A percentile compares a stretch with the other conserved stretches of the same genome.
These are phyloP conservation scores for Ectropis crepuscularia DNA, from an alignment of 2,888 invertebrate genomes.

Conservation along the genomic window DNA sequence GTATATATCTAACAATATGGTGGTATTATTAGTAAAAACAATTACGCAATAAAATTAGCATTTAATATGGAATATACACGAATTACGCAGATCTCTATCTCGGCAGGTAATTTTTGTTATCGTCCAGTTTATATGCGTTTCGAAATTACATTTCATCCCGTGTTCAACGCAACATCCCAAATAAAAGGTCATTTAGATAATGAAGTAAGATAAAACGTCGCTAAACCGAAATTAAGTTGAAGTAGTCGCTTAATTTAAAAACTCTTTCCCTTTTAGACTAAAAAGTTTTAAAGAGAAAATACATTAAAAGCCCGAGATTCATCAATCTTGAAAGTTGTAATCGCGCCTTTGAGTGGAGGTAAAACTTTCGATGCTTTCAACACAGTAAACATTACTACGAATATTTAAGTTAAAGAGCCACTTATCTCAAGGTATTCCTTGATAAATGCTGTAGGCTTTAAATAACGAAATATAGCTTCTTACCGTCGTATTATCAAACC, in stretches of 20 bases:
- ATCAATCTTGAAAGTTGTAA: constrained; percentile 77
- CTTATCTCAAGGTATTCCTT: constrained; percentile 46
- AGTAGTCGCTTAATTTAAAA: constrained; percentile 55
- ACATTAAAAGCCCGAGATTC: constrained; percentile 60
- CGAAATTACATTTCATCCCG: constrained; percentile 19
- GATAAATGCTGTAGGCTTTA: constrained; percentile 42
- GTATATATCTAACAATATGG: too few species aligned
- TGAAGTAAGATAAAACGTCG: constrained; percentile 43
- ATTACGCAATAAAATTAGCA: constrained; percentile 55
- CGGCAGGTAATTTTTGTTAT: constrained; percentile 48
- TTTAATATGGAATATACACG: constrained; percentile 41
- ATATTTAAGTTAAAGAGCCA: constrained; percentile 43
- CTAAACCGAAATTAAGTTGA: constrained; percentile 48
- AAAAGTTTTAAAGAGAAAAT: constrained; percentile 52
- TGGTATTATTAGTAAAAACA: not conserved
- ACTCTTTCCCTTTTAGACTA: constrained; percentile 45
- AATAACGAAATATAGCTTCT: not conserved
- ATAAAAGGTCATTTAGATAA: constrained; percentile 42
- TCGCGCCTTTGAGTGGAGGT: constrained; percentile 59
- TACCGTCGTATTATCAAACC: too few species aligned
- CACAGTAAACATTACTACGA: constrained; percentile 44
- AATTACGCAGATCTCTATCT: constrained; percentile 47
- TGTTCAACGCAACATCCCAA: constrained; percentile 15
- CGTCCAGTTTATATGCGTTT: constrained; percentile 26
- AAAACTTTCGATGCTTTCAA: constrained; percentile 41